These are phyloP conservation scores for Penelope pileata DNA, from an alignment of 2,113 vertebrate genomes.

Conservation along the genomic window DNA sequence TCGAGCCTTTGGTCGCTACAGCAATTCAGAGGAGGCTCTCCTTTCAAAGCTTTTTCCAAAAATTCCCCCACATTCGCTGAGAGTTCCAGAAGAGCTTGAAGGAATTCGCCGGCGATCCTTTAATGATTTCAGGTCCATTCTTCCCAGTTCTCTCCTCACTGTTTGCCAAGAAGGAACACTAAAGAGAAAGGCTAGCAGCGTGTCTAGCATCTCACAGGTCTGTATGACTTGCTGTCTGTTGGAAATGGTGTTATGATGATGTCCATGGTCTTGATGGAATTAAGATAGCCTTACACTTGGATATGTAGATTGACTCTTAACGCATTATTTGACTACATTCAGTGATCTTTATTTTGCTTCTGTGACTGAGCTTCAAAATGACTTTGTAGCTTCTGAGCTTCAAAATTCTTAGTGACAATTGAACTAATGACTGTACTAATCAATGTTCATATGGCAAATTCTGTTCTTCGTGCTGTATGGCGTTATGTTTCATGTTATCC, in stretches of 20 bases:
- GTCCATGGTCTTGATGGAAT: neutral
- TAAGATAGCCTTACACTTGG: neutral
- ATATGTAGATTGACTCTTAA: neutral
- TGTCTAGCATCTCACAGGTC: conserved; percentile 89
- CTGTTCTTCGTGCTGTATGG: neutral
- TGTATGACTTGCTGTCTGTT: neutral
- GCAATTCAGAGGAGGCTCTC: conserved; percentile 88
- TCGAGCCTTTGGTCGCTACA: conserved; percentile 93
- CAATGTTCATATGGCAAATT: neutral
- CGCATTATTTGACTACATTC: neutral
- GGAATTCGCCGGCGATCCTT: conserved; percentile 91
- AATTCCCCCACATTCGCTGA: conserved; percentile 77
- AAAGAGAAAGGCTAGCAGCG: conserved; percentile 83
- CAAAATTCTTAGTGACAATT: neutral
- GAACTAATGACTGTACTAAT: neutral
- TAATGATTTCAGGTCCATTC: conserved; percentile 95
- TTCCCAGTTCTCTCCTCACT: conserved; percentile 89
- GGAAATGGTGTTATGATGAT: neutral
- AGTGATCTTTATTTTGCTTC: neutral
- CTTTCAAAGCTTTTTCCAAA: conserved; percentile 93
- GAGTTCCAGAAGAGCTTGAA: conserved; percentile 85
- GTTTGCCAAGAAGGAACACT: conserved; percentile 89
- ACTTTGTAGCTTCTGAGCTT: neutral
- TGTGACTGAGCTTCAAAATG: neutral
- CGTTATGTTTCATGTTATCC: neutral